A percentile compares a stretch with the other conserved stretches of the same genome.
Conservation (phyloP, 2,888 invertebrate genomes). For the Pandemis corylana region DNA sequence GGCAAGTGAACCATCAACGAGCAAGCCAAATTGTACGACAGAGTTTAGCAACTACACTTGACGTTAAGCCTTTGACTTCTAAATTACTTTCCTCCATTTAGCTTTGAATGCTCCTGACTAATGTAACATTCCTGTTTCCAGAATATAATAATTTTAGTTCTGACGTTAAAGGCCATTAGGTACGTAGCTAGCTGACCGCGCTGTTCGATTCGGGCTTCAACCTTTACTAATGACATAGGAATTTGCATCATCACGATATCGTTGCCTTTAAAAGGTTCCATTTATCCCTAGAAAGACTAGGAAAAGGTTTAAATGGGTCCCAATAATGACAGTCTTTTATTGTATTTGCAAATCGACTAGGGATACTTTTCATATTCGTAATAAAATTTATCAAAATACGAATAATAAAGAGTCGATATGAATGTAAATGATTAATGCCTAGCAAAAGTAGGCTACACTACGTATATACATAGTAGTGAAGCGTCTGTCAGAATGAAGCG, state of each 20-base stretch:
- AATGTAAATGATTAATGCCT: too few relatives aligned
- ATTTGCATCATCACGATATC: conserved; percentile 26
- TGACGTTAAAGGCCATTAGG: conserved; percentile 3
- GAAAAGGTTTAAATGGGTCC: conserved; percentile 15
- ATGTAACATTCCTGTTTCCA: conserved; percentile 13
- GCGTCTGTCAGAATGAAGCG: too few relatives aligned
- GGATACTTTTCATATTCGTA: not conserved
- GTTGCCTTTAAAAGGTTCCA: not conserved
- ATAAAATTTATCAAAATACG: too few relatives aligned
- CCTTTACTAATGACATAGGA: conserved; percentile 23
- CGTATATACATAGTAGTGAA: too few relatives aligned
- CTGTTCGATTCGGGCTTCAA: not conserved
- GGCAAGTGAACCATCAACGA: not conserved
- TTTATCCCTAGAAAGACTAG: conserved; percentile 19
- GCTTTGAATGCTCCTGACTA: conserved; percentile 16
- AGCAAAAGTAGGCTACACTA: too few relatives aligned
- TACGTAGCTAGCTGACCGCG: not conserved
- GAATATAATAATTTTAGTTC: conserved; percentile 16
- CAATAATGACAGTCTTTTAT: conserved; percentile 36
- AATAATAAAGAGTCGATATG: too few relatives aligned
- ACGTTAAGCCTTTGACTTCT: conserved; percentile 12
- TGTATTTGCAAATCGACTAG: conserved; percentile 16
- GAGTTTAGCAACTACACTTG: conserved; percentile 6
- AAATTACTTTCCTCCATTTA: conserved; percentile 24
- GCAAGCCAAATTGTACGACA: not conserved